A percentile compares a stretch with the other conserved stretches of the same genome.
phyloP scores from a whole-genome alignment of 2,888 invertebrate species.

The Cataglyphis livida region DNA sequence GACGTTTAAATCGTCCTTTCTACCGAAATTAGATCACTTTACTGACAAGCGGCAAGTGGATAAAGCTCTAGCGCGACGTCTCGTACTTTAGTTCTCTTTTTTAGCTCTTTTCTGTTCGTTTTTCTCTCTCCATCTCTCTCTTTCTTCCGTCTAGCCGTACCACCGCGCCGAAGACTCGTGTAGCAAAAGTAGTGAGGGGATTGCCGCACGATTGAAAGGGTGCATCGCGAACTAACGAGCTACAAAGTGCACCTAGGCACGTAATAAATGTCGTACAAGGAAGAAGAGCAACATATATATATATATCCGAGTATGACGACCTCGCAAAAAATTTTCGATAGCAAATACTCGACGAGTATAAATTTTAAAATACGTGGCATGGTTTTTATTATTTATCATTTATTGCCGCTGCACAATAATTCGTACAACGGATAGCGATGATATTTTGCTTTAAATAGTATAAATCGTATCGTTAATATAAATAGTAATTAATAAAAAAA shows the following conservation, averaged over 20 bases:
- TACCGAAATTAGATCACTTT: conserved; percentile 55
- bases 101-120: background rate
- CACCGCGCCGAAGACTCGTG: conserved; percentile 29
- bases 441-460: background rate
- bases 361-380: background rate
- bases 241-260: conserved; percentile 65
- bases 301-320: no score
- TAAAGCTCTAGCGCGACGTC: conserved; percentile 48
- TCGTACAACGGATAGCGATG: background rate
- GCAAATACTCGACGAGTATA: conserved; percentile 10
- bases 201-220: conserved; percentile 54
- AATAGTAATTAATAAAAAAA: background rate
- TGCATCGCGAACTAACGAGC: conserved; percentile 67
- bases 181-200: conserved; percentile 13
- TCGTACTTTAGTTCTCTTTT: conserved; percentile 30
- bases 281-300: conserved; percentile 18
- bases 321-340: conserved; percentile 8
- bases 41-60: conserved; percentile 44
- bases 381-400: background rate
- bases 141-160: background rate
- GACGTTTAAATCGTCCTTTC: conserved; percentile 50
- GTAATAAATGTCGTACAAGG: conserved; percentile 64
- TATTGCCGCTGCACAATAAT: background rate
- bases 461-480: background rate
- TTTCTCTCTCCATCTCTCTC: background rate